Conservation (phyloP, 2,797 vertebrate species). For the Trachops cirrhosus region DNA sequence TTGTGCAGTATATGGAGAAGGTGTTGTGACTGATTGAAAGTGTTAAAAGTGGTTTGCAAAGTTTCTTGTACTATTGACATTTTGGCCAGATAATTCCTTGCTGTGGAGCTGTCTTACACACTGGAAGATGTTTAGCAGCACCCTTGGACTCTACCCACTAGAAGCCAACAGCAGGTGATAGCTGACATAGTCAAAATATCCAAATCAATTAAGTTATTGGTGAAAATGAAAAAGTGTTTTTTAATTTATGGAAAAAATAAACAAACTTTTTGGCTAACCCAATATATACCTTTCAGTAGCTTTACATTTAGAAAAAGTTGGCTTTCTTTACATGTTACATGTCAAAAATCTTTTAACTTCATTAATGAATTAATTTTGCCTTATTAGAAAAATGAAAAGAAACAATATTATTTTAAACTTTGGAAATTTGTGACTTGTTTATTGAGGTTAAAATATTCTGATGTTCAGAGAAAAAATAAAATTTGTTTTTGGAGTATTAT, state of each 20-base stretch:
- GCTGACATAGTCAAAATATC: background rate
- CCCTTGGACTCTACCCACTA: background rate
- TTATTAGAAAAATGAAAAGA: background rate
- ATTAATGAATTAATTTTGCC: background rate
- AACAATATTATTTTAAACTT: constrained; percentile 34
- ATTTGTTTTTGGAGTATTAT: background rate
- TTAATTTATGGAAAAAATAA: background rate
- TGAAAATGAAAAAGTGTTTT: background rate
- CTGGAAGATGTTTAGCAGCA: background rate
- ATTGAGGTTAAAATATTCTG: constrained; percentile 14
- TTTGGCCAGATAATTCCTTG: background rate
- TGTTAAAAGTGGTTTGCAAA: background rate
- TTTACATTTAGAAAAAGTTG: background rate
- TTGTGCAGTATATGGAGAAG: background rate
- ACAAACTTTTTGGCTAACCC: too few relatives aligned
- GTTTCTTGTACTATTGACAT: background rate
- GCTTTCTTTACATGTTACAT: background rate
- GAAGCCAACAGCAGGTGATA: background rate
- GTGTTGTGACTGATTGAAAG: background rate
- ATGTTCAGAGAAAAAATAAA: constrained; percentile 16
- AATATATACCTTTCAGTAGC: background rate
- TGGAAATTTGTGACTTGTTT: background rate
- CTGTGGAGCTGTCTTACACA: background rate
- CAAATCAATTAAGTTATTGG: background rate
- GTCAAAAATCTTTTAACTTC: background rate